phyloP scores from a whole-genome alignment of 2,888 invertebrate genomes.

The Zonitis immaculata region DNA sequence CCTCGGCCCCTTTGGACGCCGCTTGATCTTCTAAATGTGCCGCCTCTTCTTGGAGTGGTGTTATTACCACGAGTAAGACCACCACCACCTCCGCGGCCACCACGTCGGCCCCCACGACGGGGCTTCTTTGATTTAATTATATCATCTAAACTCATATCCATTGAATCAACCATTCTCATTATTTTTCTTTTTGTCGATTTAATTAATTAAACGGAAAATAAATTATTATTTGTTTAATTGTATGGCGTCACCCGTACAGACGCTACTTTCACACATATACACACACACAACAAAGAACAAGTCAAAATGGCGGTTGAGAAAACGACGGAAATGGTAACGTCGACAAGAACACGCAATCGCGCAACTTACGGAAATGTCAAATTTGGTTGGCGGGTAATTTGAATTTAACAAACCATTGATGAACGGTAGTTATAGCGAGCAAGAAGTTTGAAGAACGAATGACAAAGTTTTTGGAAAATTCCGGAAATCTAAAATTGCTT shows the following conservation, averaged over 20 bases:
- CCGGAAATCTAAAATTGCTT: too few relatives aligned
- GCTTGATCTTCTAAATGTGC: slow-evolving; percentile 36
- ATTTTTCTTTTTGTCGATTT: not conserved
- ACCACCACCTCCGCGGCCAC: slow-evolving; percentile 48
- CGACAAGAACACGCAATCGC: not conserved
- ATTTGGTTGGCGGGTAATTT: not conserved
- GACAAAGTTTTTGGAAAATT: too few relatives aligned
- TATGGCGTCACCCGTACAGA: not conserved
- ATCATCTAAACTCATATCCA: slow-evolving; percentile 96
- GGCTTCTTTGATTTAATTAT: slow-evolving; percentile 85
- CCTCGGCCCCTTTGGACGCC: slow-evolving; percentile 64
- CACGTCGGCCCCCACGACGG: slow-evolving; percentile 58
- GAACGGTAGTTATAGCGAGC: too few relatives aligned
- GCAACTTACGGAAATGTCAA: not conserved
- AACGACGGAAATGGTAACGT: not conserved
- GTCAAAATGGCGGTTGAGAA: not conserved
- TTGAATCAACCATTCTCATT: slow-evolving; percentile 81
- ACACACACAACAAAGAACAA: not conserved
- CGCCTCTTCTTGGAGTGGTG: slow-evolving; percentile 29
- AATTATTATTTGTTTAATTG: too few relatives aligned
- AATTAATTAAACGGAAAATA: not conserved
- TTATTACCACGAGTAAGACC: slow-evolving; percentile 32
- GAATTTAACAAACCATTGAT: not conserved
- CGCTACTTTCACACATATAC: not conserved
- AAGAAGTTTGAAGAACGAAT: too few relatives aligned